A percentile compares a stretch with the other conserved stretches of the same genome.
Evolutionary conservation across 2,797 vertebrate genomes (phyloP).

Genomic region (Dipus sagitta): DNA sequence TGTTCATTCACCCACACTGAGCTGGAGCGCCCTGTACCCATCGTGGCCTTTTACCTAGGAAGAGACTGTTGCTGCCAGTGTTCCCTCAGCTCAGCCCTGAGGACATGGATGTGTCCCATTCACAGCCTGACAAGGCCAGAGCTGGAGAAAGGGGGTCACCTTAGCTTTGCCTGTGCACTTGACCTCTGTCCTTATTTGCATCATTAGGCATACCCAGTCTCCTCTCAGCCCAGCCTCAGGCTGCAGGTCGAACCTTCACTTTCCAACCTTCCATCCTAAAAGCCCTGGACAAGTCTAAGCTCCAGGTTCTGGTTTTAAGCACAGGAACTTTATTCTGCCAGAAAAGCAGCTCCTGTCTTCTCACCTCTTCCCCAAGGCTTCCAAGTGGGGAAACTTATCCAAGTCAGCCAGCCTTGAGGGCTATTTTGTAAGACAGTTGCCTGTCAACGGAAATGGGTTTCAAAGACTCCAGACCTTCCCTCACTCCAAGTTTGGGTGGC

Average conservation of each 20-base stretch:
- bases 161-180: not conserved
- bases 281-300: not conserved
- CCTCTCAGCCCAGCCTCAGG: not conserved
- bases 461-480: too few species aligned
- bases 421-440: not conserved
- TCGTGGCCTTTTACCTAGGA: not conserved
- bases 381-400: rapidly evolving
- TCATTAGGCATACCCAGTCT: not conserved
- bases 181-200: not conserved
- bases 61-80: conserved; percentile 1
- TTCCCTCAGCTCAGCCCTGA: not conserved
- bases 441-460: not conserved
- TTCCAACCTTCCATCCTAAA: not conserved
- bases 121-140: not conserved
- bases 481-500: not conserved
- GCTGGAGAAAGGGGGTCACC: not conserved
- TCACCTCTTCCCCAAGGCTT: not conserved
- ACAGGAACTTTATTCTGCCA: not conserved
- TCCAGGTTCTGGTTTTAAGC: not conserved
- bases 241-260: not conserved
- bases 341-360: not conserved
- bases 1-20: not conserved
- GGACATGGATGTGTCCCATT: not conserved
- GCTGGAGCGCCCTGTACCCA: not conserved
- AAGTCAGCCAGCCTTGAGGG: rapidly evolving